Evolutionary conservation across 2,888 invertebrate genomes (phyloP).

Genomic region (Cheilosia grossa): DNA sequence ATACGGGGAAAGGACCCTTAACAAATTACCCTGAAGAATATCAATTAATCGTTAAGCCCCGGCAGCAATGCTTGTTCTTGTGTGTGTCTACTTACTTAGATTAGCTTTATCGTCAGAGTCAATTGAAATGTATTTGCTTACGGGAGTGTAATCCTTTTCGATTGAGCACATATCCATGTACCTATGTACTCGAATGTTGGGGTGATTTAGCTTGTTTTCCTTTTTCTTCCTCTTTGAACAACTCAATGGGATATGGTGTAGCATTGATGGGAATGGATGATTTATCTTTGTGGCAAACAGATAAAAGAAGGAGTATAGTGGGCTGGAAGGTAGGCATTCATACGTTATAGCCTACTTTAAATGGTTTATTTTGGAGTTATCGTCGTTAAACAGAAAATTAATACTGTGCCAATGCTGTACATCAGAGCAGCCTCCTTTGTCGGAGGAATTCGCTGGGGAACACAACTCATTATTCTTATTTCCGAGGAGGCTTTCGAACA

Average conservation of each 20-base stretch:
- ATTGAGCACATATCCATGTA: constrained; percentile 2
- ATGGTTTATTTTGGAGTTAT: too few species aligned
- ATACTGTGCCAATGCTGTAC: too few species aligned
- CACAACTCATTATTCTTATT: too few species aligned
- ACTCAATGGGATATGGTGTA: constrained; percentile 51
- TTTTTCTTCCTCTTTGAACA: constrained; percentile 12
- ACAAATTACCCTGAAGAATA: constrained; percentile 72
- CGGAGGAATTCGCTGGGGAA: too few species aligned
- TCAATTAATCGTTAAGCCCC: constrained; percentile 68
- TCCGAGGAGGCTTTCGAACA: too few species aligned
- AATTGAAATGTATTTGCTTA: constrained; percentile 56
- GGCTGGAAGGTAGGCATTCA: neutral
- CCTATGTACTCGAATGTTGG: constrained; percentile 4
- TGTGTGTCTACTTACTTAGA: constrained; percentile 40
- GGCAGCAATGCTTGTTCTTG: constrained; percentile 14
- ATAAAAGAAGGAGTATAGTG: neutral
- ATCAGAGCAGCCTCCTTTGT: too few species aligned
- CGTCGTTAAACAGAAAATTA: too few species aligned
- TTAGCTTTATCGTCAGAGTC: constrained; percentile 54
- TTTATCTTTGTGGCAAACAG: neutral
- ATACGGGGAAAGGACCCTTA: constrained; percentile 20
- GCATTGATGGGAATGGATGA: constrained; percentile 11
- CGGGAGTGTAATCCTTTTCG: constrained; percentile 50
- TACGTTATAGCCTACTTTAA: too few species aligned
- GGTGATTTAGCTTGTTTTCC: constrained; percentile 12